Conservation (phyloP, 2,888 invertebrate species). For the Drosophila vallismaia region DNA sequence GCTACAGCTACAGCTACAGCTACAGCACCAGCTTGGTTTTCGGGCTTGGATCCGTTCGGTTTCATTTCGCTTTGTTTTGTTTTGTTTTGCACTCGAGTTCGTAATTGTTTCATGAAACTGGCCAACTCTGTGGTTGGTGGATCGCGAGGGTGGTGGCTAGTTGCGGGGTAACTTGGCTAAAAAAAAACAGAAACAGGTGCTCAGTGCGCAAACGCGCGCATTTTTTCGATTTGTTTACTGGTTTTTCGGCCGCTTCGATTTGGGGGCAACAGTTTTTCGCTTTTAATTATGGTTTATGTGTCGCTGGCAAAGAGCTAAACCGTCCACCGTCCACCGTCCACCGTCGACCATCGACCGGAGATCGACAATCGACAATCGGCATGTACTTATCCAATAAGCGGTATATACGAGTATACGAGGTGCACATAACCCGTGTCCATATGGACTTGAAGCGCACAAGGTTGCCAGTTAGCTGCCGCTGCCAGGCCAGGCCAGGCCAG, state of each 20-base stretch:
- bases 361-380: constrained; percentile 34
- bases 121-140: constrained; percentile 36
- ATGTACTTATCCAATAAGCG: constrained; percentile 40
- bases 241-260: constrained; percentile 44
- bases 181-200: constrained; percentile 61
- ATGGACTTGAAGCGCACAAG: constrained; percentile 39
- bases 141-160: constrained; percentile 26
- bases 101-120: constrained; percentile 77
- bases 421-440: constrained; percentile 16
- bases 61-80: constrained; percentile 35
- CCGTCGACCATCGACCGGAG: constrained; percentile 16
- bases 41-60: constrained; percentile 21
- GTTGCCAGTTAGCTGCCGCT: constrained; percentile 19
- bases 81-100: constrained; percentile 52
- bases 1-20: constrained; percentile 28
- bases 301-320: constrained; percentile 34
- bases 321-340: constrained; percentile 1
- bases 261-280: constrained; percentile 64
- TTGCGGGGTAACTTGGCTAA: not conserved
- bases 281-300: constrained; percentile 72
- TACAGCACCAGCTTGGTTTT: constrained; percentile 10
- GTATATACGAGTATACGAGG: constrained; percentile 11
- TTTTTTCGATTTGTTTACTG: constrained; percentile 49
- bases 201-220: constrained; percentile 55
- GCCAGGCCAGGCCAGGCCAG: not conserved